phyloP scores from a whole-genome alignment of 2,113 vertebrate species.

The Marmota monax region DNA sequence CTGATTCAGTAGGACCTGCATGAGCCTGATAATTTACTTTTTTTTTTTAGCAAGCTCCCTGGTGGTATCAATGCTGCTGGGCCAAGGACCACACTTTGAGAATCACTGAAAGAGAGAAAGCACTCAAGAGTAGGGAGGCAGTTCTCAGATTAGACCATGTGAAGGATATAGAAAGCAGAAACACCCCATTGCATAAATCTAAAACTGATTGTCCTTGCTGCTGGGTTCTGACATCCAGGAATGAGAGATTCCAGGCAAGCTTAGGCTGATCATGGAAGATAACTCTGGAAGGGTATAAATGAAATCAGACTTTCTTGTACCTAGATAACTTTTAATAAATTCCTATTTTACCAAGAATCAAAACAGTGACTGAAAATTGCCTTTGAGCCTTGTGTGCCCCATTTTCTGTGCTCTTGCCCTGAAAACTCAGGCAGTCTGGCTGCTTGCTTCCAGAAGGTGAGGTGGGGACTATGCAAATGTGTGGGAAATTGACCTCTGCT shows the following conservation, averaged over 20 bases:
- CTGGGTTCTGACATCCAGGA: not conserved
- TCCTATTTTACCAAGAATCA: not conserved
- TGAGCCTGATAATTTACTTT: not conserved
- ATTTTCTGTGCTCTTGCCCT: not conserved
- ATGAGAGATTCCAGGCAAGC: not conserved
- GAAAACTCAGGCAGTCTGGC: not conserved
- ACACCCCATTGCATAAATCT: not conserved
- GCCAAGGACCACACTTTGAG: not conserved
- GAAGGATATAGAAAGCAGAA: not conserved
- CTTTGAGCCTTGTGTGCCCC: accelerated
- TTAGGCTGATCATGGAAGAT: not conserved
- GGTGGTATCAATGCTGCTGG: not conserved
- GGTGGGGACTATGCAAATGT: no score
- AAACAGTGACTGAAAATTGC: not conserved
- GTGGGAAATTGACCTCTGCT: not conserved
- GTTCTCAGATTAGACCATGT: not conserved
- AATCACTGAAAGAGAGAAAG: not conserved
- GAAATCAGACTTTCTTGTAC: not conserved
- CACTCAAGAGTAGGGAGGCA: not conserved
- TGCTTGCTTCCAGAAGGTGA: not conserved
- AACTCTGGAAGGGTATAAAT: not conserved
- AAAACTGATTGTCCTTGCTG: not conserved
- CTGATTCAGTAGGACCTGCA: not conserved
- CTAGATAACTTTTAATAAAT: not conserved
- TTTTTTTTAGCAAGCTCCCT: not conserved